phyloP scores from a whole-genome alignment of 2,888 invertebrate species.

The Chrysina gloriosa region DNA sequence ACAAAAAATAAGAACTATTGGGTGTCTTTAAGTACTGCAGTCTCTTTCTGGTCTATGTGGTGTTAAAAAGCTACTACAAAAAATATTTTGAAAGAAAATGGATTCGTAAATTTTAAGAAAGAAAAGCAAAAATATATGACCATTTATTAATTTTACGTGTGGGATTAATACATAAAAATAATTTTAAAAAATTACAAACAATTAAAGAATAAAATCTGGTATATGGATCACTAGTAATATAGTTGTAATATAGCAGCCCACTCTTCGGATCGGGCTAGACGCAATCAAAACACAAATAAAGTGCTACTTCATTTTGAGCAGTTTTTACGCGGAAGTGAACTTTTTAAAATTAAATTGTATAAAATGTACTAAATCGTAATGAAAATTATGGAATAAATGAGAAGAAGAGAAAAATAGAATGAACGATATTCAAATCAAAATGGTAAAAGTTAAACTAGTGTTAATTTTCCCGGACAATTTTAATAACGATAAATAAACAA shows the following conservation, averaged over 20 bases:
- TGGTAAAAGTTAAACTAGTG: slow-evolving; percentile 51
- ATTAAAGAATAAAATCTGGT: slow-evolving; percentile 53
- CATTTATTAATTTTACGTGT: slow-evolving; percentile 59
- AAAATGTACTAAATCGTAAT: slow-evolving; percentile 51
- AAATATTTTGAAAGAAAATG: slow-evolving; percentile 15
- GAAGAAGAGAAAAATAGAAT: slow-evolving; percentile 53
- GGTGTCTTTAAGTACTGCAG: slow-evolving; percentile 38
- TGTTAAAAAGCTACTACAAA: slow-evolving; percentile 47
- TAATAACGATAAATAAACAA: slow-evolving; percentile 22
- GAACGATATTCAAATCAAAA: slow-evolving; percentile 49
- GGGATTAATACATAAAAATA: slow-evolving; percentile 55
- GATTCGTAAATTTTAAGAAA: slow-evolving; percentile 39
- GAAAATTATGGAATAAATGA: too few relatives aligned
- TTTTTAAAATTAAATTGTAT: slow-evolving; percentile 58
- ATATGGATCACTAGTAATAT: slow-evolving; percentile 60
- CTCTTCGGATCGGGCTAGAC: slow-evolving; percentile 63
- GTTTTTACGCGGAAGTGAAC: slow-evolving; percentile 56
- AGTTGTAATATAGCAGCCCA: slow-evolving; percentile 56
- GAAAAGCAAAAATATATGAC: slow-evolving; percentile 38
- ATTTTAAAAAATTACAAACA: slow-evolving; percentile 43
- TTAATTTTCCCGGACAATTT: slow-evolving; percentile 59
- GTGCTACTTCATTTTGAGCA: slow-evolving; percentile 61
- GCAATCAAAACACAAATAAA: slow-evolving; percentile 52
- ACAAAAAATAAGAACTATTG: slow-evolving; percentile 26
- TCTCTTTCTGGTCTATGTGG: slow-evolving; percentile 50